Conservation (phyloP, 2,113 vertebrate species). For the Bujurquina vittata region DNA sequence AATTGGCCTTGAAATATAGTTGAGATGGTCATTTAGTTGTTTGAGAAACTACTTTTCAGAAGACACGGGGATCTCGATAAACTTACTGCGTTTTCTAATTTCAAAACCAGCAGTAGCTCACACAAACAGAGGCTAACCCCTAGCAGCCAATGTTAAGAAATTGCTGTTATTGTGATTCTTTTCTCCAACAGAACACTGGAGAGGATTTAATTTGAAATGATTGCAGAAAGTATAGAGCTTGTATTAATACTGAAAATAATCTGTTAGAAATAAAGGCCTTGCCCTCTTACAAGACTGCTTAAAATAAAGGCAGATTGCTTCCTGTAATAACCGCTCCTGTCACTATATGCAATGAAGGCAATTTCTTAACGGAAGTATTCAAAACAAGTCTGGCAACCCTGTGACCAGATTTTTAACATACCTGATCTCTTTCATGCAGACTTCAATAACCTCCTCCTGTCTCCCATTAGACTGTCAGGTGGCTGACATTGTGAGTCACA, state of each 20-base stretch:
- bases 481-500: neutral
- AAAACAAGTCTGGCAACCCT: conserved; percentile 4
- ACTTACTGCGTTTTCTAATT: too few species aligned
- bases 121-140: neutral
- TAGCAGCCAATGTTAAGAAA: neutral
- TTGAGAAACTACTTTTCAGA: neutral
- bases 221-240: neutral
- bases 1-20: neutral
- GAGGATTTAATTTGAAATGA: neutral
- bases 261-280: neutral
- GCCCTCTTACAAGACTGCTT: neutral
- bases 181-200: neutral
- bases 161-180: neutral
- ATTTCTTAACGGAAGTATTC: neutral
- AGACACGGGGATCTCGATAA: neutral
- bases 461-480: conserved; percentile 1
- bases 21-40: neutral
- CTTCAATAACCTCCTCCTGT: neutral
- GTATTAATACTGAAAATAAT: neutral
- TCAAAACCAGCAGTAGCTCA: too few species aligned
- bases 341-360: neutral
- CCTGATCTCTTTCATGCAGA: neutral
- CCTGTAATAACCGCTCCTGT: neutral
- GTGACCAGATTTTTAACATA: conserved; percentile 26
- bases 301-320: neutral